Evolutionary conservation across 2,888 invertebrate genomes (phyloP).

Genomic region (Hipparchia semele): DNA sequence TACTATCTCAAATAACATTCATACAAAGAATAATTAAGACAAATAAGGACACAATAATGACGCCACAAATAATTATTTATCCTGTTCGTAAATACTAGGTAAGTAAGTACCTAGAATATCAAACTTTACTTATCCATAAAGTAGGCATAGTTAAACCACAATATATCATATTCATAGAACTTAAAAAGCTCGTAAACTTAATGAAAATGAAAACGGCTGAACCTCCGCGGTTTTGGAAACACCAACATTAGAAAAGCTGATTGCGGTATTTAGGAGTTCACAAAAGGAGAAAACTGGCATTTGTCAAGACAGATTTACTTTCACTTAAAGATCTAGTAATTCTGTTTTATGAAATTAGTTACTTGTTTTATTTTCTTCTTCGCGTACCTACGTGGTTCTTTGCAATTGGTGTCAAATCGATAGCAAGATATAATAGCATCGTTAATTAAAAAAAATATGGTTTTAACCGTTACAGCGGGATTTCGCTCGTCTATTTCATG

Average conservation of each 20-base stretch:
- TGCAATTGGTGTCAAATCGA: too few species aligned
- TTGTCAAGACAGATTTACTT: conserved; percentile 34
- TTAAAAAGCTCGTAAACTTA: not conserved
- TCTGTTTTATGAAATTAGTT: not conserved
- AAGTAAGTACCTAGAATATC: too few species aligned
- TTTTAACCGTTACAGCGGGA: too few species aligned
- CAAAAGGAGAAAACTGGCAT: conserved; percentile 39
- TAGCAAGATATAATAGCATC: not conserved
- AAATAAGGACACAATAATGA: too few species aligned
- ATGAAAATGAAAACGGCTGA: not conserved
- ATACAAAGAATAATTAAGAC: too few species aligned
- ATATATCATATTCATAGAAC: not conserved
- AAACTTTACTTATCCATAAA: not conserved
- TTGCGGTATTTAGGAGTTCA: conserved; percentile 42
- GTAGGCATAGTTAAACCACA: not conserved
- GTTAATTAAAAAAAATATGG: too few species aligned
- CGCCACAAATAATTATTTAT: not conserved
- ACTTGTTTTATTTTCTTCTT: not conserved
- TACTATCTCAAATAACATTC: too few species aligned
- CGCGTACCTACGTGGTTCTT: too few species aligned
- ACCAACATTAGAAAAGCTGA: conserved; percentile 31
- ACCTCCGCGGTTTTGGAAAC: conserved; percentile 27
- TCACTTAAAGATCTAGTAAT: conserved; percentile 30
- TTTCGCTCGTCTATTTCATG: too few species aligned
- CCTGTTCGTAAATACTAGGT: not conserved